These are phyloP conservation scores for Cryptocephalus primarius DNA, from an alignment of 2,888 invertebrate species.

Conservation along the genomic window DNA sequence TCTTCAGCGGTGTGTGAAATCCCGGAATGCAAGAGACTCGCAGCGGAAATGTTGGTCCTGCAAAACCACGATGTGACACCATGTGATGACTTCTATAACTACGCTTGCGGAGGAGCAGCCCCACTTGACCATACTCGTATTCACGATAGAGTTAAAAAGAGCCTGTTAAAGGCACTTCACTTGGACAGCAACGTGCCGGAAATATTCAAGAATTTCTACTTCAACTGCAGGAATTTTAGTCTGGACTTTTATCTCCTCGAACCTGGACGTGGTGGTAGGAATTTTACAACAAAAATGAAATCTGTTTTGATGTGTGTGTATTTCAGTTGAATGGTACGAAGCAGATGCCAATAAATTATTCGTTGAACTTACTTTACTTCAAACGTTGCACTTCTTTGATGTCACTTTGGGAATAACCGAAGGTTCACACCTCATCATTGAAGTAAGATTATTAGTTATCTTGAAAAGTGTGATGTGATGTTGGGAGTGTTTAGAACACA, in stretches of 20 bases:
- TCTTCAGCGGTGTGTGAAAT: constrained; percentile 1
- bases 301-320: not conserved
- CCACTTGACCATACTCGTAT: too few species aligned
- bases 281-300: not conserved
- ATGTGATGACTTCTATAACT: constrained; percentile 6
- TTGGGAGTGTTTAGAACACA: too few species aligned
- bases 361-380: constrained; percentile 2
- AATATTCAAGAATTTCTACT: too few species aligned
- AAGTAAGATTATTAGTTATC: constrained; percentile 2
- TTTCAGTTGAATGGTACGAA: constrained; percentile 2
- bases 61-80: constrained; percentile 3
- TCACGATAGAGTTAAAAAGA: too few species aligned
- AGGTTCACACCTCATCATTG: not conserved
- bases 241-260: too few species aligned
- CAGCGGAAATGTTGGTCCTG: constrained; percentile 4
- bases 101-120: constrained; percentile 3
- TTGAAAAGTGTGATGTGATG: too few species aligned
- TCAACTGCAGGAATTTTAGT: too few species aligned
- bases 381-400: constrained; percentile 8
- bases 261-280: too few species aligned
- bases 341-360: constrained; percentile 1
- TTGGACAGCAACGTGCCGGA: too few species aligned
- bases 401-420: constrained; percentile 4
- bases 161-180: too few species aligned
- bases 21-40: constrained; percentile 3